Base-by-base conservation (phyloP, 2,888 invertebrate species). In the Calameuta pallipes region DNA sequence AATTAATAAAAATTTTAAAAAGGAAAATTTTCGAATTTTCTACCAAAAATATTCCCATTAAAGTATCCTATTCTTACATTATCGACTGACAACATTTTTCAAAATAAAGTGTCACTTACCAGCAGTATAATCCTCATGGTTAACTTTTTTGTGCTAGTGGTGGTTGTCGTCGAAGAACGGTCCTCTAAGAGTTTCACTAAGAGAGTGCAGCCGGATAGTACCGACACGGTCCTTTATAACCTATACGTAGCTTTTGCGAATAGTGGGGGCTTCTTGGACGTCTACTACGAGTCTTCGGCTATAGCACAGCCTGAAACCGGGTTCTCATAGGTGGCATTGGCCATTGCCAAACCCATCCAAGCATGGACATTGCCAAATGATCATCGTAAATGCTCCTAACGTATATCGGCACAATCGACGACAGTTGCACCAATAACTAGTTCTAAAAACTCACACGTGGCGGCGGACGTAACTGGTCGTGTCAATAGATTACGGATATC, bases 171-270 rank as follows among this genome's bases (percentile, higher is more conserved):
- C 78, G 83, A 83, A 85, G 87, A 88, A 89, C 87, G 86, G 86
- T 87, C 85, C 87, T 86, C 86, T 82, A 85, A 86, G 90, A 90
- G 91, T 91, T 90, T 91, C 90, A 91, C 91, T 89, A 88, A 87
- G 90, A 88, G 90, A 91, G 90, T 91, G 91, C 89, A 91, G 88
- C 85, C 83, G 88, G 90, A 87, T 90, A 89, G 89, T 89, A 87
- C 83, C 83, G 79, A 82, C 84, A 85, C 90, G 88, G 87, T 90
- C 90, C 91, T 91, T 91, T 91, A 91, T 91, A 91, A 91, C 91
- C 87, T 91, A 90, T 86, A 88, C 84, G 88, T 85, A 82, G 82
- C 84, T 88, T 87, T 87, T 85, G 82, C 85, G 84, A 84, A 87
- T 86, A 88, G 89, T 87, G 89, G 90, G 90, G 90, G 86, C 79